A percentile compares a stretch with the other conserved stretches of the same genome.
phyloP scores from a whole-genome alignment of 2,113 vertebrate species.

The Scomber scombrus region DNA sequence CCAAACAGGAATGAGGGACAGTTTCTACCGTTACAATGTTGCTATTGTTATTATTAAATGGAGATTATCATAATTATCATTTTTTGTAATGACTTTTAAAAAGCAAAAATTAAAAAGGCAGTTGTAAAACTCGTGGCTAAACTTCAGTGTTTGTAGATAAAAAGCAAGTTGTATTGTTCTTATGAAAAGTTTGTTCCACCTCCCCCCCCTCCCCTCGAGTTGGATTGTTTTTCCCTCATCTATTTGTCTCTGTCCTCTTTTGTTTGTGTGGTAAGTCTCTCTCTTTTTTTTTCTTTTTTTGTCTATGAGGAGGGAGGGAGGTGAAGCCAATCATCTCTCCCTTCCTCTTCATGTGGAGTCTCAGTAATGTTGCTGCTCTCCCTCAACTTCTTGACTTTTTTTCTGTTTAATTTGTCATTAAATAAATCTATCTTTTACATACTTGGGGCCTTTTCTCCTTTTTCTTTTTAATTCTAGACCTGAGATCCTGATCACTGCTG shows the following conservation, averaged over 20 bases:
- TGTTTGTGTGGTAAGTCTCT: constrained; percentile 79
- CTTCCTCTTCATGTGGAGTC: constrained; percentile 85
- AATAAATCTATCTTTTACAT: constrained; percentile 99
- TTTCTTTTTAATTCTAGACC: background rate
- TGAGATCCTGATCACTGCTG: background rate
- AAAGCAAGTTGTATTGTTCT: constrained; percentile 87
- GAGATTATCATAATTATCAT: constrained; percentile 87
- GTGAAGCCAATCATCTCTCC: constrained; percentile 75
- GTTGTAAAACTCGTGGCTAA: constrained; percentile 95
- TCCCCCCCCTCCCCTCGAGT: constrained; percentile 11
- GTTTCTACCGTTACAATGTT: constrained; percentile 81
- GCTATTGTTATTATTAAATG: constrained; percentile 78
- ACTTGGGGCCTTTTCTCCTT: constrained; percentile 74
- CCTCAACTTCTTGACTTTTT: constrained; percentile 88
- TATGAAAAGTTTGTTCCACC: constrained; percentile 68
- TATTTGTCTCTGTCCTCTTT: constrained; percentile 75
- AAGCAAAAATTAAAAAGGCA: constrained; percentile 85
- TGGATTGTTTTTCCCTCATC: constrained; percentile 67
- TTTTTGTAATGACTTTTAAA: constrained; percentile 87
- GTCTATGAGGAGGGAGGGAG: constrained; percentile 74
- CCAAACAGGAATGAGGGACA: constrained; percentile 87
- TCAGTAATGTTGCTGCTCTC: constrained; percentile 91
- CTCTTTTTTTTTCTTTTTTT: constrained; percentile 37
- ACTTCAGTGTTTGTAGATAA: constrained; percentile 96
- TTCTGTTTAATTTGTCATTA: constrained; percentile 98